phyloP scores from a whole-genome alignment of 2,888 invertebrate species.

The Amorpha juglandis region DNA sequence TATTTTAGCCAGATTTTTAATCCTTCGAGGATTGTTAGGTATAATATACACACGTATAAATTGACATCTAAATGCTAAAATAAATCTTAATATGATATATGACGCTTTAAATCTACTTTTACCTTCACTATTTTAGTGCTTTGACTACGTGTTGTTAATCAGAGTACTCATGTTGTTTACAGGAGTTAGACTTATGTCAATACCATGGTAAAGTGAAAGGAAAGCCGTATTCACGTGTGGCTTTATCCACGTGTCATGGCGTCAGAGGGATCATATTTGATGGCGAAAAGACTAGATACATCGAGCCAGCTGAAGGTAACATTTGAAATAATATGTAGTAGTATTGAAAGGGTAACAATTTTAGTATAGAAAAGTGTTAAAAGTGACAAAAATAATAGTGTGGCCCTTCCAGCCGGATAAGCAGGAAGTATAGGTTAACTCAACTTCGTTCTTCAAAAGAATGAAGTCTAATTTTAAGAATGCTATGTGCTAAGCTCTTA shows the following conservation, averaged over 20 bases:
- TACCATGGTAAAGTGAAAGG: constrained; percentile 90
- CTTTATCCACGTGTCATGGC: constrained; percentile 92
- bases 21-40: too few relatives aligned
- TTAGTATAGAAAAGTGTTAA: background rate
- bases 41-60: too few relatives aligned
- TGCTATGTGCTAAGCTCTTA: too few relatives aligned
- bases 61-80: too few relatives aligned
- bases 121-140: too few relatives aligned
- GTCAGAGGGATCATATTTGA: constrained; percentile 91
- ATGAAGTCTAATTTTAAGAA: background rate
- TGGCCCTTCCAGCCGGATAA: background rate
- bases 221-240: constrained; percentile 89
- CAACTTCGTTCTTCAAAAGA: too few relatives aligned
- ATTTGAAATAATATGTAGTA: background rate
- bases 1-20: too few relatives aligned
- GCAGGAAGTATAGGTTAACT: too few relatives aligned
- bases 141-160: background rate
- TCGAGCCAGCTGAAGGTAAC: constrained; percentile 77
- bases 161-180: constrained; percentile 43
- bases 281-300: constrained; percentile 89
- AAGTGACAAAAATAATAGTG: background rate
- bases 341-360: background rate
- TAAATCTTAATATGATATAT: too few relatives aligned
- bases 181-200: constrained; percentile 90
- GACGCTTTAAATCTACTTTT: too few relatives aligned